phyloP scores from a whole-genome alignment of 2,113 vertebrate genomes.

The Nettapus auritus region DNA sequence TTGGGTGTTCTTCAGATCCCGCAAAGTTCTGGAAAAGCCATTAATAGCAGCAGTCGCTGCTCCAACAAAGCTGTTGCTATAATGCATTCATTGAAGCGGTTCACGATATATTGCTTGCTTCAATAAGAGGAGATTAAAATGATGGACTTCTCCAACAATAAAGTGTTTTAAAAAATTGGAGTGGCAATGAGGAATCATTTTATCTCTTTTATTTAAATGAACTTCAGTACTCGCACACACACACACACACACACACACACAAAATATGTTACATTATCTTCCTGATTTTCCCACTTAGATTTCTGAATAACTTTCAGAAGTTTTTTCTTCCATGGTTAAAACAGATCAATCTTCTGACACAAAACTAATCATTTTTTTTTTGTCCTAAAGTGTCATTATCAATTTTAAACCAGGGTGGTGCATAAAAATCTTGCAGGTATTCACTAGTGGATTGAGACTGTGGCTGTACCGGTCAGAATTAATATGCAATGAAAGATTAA shows the following conservation, averaged over 20 bases:
- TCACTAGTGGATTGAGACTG: not conserved
- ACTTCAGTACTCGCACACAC: not conserved
- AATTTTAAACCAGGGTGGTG: not conserved
- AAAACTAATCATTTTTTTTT: not conserved
- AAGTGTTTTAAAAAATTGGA: not conserved
- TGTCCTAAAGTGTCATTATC: not conserved
- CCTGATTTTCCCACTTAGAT: not conserved
- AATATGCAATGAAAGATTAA: not conserved
- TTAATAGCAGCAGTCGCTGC: not conserved
- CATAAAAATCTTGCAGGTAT: not conserved
- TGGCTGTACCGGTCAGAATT: not conserved
- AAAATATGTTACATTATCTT: not conserved
- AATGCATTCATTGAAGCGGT: not conserved
- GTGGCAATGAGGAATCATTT: not conserved
- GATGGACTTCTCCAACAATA: not conserved
- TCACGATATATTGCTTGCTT: not conserved
- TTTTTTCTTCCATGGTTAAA: not conserved
- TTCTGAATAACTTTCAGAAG: not conserved
- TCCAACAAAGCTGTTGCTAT: not conserved
- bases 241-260: too few relatives aligned
- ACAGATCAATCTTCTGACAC: not conserved
- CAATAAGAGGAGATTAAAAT: not conserved
- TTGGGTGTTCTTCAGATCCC: not conserved
- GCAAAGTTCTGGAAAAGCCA: not conserved
- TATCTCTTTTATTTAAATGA: not conserved